These are phyloP conservation scores for Atrina japonica DNA, from an alignment of 2,888 invertebrate species.

Conservation along the genomic window DNA sequence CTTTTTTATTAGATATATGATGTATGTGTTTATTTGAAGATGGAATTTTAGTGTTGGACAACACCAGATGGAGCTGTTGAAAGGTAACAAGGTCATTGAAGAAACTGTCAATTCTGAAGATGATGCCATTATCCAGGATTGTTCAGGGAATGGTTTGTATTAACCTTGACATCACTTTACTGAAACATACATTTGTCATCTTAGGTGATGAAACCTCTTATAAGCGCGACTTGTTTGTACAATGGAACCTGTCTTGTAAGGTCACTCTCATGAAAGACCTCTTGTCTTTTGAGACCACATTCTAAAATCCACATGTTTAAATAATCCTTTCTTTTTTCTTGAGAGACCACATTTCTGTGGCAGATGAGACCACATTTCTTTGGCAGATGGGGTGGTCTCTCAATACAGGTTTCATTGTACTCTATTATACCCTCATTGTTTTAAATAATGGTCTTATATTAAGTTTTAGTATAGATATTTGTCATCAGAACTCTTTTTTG, in stretches of 20 bases:
- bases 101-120: slow-evolving; percentile 58
- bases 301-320: no score
- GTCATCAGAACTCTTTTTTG: no score
- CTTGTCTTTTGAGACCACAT: no score
- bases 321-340: background rate
- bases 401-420: no score
- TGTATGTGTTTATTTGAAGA: slow-evolving; percentile 79
- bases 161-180: background rate
- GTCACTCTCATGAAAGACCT: no score
- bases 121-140: slow-evolving; percentile 46
- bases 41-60: slow-evolving; percentile 98
- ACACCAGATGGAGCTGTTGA: slow-evolving; percentile 85
- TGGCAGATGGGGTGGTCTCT: no score
- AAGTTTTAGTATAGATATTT: no score
- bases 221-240: background rate
- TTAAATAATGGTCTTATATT: no score
- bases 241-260: no score
- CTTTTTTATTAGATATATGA: background rate
- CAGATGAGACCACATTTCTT: background rate
- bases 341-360: no score
- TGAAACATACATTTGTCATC: background rate
- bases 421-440: no score
- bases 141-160: background rate
- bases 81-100: slow-evolving; percentile 50
- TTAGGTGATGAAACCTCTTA: no score